phyloP scores from a whole-genome alignment of 64 coral and sea anemone genomes.

The Trachythela sp. region DNA sequence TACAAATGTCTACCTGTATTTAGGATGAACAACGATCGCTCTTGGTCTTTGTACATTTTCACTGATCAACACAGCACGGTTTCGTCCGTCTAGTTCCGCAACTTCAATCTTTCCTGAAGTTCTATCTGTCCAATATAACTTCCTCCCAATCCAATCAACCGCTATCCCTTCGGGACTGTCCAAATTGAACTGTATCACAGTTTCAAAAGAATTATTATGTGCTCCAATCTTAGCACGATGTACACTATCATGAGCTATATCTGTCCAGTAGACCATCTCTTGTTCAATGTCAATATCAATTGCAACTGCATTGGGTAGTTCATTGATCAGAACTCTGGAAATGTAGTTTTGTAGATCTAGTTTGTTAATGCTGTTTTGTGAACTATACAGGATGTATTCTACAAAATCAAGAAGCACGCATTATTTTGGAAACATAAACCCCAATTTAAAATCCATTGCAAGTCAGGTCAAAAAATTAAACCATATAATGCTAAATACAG shows the following conservation, averaged over 20 bases:
- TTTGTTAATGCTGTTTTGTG: background rate
- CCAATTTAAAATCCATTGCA: background rate
- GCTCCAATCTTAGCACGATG: background rate
- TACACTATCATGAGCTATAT: background rate
- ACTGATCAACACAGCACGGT: background rate
- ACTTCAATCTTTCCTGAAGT: background rate
- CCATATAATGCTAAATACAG: too few relatives aligned
- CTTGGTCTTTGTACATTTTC: background rate
- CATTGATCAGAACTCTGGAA: background rate
- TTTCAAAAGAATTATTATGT: background rate
- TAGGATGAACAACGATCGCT: background rate
- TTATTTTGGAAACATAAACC: background rate
- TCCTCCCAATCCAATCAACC: background rate
- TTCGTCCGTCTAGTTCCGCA: background rate
- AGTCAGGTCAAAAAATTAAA: too few relatives aligned
- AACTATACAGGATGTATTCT: slow-evolving; percentile 14
- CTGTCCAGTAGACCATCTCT: background rate
- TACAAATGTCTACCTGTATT: background rate
- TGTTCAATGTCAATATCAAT: background rate
- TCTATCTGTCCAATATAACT: background rate
- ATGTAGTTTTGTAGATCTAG: background rate
- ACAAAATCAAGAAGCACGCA: background rate
- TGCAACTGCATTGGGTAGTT: background rate
- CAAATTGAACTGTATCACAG: slow-evolving; percentile 4
- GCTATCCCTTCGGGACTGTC: background rate